Evolutionary conservation across 1,140 invertebrate genomes (phyloP).

Genomic region (Pemphigus obesinymphae): DNA sequence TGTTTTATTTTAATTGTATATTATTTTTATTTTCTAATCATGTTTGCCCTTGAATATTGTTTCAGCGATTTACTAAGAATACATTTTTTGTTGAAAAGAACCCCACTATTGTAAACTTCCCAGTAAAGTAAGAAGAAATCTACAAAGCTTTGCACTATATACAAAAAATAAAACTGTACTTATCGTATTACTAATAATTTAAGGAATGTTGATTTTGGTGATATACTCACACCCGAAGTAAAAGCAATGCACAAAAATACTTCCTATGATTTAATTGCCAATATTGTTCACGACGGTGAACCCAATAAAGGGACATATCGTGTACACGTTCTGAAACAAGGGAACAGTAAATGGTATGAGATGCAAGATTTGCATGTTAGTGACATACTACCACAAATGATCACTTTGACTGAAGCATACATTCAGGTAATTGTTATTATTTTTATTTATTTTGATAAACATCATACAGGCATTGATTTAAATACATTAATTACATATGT

Average conservation of each 20-base stretch:
- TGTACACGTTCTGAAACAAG: conserved; percentile 91
- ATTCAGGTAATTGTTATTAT: conserved; percentile 65
- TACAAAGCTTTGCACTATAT: not conserved
- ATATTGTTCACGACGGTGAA: conserved; percentile 97
- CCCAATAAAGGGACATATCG: conserved; percentile 91
- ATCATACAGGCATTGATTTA: too few relatives aligned
- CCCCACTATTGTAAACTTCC: conserved; percentile 99
- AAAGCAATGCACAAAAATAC: conserved; percentile 73
- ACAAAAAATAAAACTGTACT: not conserved
- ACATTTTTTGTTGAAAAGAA: conserved; percentile 99
- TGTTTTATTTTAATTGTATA: too few relatives aligned
- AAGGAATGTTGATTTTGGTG: conserved; percentile 95
- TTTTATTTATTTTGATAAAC: not conserved
- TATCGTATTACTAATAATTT: conserved; percentile 49
- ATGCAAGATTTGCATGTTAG: conserved; percentile 98
- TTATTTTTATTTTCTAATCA: too few relatives aligned
- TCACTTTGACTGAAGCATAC: conserved; percentile 97
- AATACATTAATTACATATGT: not conserved
- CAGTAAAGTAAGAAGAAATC: conserved; percentile 77
- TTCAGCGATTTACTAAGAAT: conserved; percentile 89
- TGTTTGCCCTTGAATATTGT: not conserved
- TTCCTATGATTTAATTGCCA: conserved; percentile 94
- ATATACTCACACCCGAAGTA: conserved; percentile 82
- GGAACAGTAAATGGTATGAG: conserved; percentile 80
- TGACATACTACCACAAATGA: conserved; percentile 98